Conservation (phyloP, 2,797 vertebrate genomes). For the Semaprochilodus insignis region DNA sequence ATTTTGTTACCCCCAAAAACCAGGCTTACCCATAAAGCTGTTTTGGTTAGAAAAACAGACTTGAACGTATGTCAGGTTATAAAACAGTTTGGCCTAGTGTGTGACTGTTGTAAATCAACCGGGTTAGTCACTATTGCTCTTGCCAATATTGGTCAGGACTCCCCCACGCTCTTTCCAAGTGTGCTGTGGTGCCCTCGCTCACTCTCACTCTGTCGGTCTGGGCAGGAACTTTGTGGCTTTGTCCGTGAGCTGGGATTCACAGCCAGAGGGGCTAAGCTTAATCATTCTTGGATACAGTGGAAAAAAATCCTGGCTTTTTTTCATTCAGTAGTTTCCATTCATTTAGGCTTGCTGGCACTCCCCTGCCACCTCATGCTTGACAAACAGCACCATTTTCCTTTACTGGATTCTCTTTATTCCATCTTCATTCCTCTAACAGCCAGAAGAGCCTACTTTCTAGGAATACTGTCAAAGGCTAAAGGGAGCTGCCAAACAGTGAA, state of each 20-base stretch:
- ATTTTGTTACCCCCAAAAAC: background rate
- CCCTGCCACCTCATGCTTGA: slow-evolving; percentile 67
- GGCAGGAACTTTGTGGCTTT: slow-evolving; percentile 67
- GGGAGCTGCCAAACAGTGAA: slow-evolving; percentile 33
- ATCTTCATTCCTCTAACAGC: slow-evolving; percentile 6
- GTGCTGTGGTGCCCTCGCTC: slow-evolving; percentile 19
- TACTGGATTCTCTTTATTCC: slow-evolving; percentile 21
- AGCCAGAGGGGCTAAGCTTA: slow-evolving; percentile 72
- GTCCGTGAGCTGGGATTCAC: slow-evolving; percentile 61
- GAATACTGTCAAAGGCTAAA: slow-evolving; percentile 7
- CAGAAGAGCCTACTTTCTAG: slow-evolving; percentile 9
- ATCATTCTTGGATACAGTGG: slow-evolving; percentile 78
- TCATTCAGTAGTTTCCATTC: slow-evolving; percentile 72
- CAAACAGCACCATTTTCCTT: slow-evolving; percentile 57
- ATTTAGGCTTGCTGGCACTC: slow-evolving; percentile 79
- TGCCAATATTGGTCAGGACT: slow-evolving; percentile 46
- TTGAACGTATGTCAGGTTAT: background rate
- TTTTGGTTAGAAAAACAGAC: background rate
- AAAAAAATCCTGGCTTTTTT: slow-evolving; percentile 48
- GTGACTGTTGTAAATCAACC: slow-evolving; percentile 26
- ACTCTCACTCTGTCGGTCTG: slow-evolving; percentile 19
- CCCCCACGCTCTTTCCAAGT: slow-evolving; percentile 38
- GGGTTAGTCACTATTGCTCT: slow-evolving; percentile 42
- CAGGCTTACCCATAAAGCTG: background rate
- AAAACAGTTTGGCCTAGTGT: slow-evolving; percentile 6